A percentile compares a stretch with the other conserved stretches of the same genome.
These are phyloP conservation scores for Pseudopipra pipra DNA, from an alignment of 2,113 vertebrate species.

Conservation along the genomic window DNA sequence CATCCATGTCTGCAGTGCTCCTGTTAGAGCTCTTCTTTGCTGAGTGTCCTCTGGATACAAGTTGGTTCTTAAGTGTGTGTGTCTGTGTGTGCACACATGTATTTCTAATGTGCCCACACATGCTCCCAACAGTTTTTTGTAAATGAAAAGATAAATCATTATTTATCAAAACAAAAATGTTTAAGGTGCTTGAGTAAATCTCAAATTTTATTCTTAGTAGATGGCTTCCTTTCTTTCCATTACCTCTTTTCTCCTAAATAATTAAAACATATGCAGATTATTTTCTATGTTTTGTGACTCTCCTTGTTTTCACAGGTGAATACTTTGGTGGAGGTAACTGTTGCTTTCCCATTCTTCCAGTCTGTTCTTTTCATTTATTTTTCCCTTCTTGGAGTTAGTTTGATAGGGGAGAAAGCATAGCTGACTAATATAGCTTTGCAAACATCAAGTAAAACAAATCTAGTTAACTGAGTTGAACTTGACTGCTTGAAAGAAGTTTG, in stretches of 20 bases:
- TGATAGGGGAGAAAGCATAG: not conserved
- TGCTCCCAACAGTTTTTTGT: not conserved
- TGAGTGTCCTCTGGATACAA: not conserved
- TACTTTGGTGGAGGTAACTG: not conserved
- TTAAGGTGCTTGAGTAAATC: not conserved
- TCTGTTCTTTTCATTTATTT: not conserved
- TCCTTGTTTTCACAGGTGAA: not conserved
- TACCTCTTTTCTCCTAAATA: not conserved
- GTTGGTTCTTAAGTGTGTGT: not conserved
- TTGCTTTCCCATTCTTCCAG: not conserved
- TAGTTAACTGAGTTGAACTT: not conserved
- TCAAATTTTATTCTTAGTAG: not conserved
- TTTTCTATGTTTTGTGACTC: not conserved
- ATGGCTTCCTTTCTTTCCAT: not conserved
- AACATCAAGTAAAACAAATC: not conserved
- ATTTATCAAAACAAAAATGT: not conserved
- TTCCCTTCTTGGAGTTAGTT: not conserved
- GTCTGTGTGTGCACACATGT: rapidly evolving
- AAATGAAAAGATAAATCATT: not conserved
- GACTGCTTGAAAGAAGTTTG: slow-evolving; percentile 17
- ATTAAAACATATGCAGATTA: not conserved
- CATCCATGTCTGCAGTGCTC: rapidly evolving
- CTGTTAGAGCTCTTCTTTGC: not conserved
- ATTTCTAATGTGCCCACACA: not conserved
- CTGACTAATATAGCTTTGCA: not conserved